Conservation (phyloP, 1,140 invertebrate genomes). For the Leptoteleia sp. region DNA sequence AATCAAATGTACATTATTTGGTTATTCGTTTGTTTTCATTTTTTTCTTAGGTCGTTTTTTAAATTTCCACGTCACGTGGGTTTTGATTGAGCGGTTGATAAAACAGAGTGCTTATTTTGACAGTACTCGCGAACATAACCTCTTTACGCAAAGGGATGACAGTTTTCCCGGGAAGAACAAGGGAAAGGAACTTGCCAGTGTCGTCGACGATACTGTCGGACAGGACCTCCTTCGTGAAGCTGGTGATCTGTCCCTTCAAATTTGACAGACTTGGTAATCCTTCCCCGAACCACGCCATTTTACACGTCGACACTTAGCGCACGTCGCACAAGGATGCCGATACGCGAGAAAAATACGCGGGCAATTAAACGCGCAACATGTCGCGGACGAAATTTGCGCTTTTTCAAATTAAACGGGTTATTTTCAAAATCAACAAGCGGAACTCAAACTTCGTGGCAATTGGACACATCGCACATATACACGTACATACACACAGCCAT, state of each 20-base stretch:
- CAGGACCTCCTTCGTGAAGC: constrained; percentile 87
- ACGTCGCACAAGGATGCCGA: constrained; percentile 7
- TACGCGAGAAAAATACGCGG: constrained; percentile 9
- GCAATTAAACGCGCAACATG: constrained; percentile 32
- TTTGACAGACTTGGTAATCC: constrained; percentile 86
- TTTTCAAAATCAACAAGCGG: constrained; percentile 24
- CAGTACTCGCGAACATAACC: constrained; percentile 72
- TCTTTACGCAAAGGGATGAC: neutral
- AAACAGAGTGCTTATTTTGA: constrained; percentile 77
- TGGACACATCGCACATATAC: constrained; percentile 36
- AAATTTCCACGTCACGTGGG: constrained; percentile 38
- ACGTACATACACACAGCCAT: neutral
- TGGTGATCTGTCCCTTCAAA: constrained; percentile 88
- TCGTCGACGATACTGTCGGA: constrained; percentile 83
- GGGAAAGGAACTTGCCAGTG: constrained; percentile 76
- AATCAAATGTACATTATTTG: too few relatives aligned
- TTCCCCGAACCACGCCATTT: constrained; percentile 89
- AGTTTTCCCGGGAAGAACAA: constrained; percentile 17
- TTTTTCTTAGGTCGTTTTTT: neutral
- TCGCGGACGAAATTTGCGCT: constrained; percentile 14
- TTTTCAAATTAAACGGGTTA: constrained; percentile 41
- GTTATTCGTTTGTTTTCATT: neutral
- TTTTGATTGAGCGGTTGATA: constrained; percentile 60
- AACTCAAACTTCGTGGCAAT: constrained; percentile 60
- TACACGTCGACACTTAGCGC: constrained; percentile 76